A percentile compares a stretch with the other conserved stretches of the same genome.
These are phyloP conservation scores for Bhutanitis thaidina DNA, from an alignment of 2,888 invertebrate genomes.

Conservation along the genomic window DNA sequence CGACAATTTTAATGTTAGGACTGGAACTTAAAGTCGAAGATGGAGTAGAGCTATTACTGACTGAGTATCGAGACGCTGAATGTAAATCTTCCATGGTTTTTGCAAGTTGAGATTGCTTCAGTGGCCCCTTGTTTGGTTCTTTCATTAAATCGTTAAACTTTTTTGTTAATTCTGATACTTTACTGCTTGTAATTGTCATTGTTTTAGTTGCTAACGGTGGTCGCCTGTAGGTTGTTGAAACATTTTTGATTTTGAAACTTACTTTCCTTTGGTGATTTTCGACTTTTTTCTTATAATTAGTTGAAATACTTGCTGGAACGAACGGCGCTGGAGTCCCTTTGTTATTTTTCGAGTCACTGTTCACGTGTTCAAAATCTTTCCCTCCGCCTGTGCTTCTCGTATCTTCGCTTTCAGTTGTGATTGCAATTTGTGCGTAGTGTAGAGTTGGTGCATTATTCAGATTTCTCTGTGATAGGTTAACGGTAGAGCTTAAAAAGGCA, in stretches of 20 bases:
- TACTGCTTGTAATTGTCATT: slow-evolving; percentile 73
- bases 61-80: slow-evolving; percentile 45
- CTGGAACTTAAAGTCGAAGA: slow-evolving; percentile 69
- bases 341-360: slow-evolving; percentile 34
- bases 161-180: slow-evolving; percentile 84
- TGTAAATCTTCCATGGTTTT: slow-evolving; percentile 74
- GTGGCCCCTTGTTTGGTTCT: slow-evolving; percentile 56
- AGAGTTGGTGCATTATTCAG: slow-evolving; percentile 41
- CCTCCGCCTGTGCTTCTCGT: slow-evolving; percentile 74
- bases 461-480: slow-evolving; percentile 34
- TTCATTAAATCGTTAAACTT: slow-evolving; percentile 84
- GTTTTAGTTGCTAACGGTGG: slow-evolving; percentile 63
- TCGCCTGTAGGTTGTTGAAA: slow-evolving; percentile 64
- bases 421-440: slow-evolving; percentile 68
- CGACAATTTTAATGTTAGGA: slow-evolving; percentile 72
- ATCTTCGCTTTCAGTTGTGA: slow-evolving; percentile 63
- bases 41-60: slow-evolving; percentile 67
- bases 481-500: slow-evolving; percentile 62
- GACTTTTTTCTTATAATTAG: slow-evolving; percentile 47
- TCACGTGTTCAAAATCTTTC: slow-evolving; percentile 31
- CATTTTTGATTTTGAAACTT: slow-evolving; percentile 81
- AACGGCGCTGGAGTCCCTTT: slow-evolving; percentile 26
- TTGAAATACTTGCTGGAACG: slow-evolving; percentile 35
- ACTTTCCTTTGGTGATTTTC: slow-evolving; percentile 76
- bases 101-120: slow-evolving; percentile 77